Base-by-base conservation (phyloP, 2,797 vertebrate genomes). In the Enteromius anoplus region DNA sequence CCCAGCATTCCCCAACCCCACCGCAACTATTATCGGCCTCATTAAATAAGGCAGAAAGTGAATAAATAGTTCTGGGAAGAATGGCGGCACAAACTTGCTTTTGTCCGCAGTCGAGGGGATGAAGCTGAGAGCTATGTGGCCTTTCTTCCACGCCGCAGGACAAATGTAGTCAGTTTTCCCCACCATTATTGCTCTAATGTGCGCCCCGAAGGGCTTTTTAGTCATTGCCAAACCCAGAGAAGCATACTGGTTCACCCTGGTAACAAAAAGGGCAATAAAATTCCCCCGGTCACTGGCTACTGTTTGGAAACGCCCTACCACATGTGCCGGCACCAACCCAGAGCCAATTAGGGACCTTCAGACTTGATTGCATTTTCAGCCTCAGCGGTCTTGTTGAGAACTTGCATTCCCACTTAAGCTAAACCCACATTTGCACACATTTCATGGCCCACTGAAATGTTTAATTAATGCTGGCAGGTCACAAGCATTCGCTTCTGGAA, bases 111-210 rank as follows among this genome's bases (percentile, higher is more conserved):
- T 78, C 26, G 34, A 70, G 21, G 29, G 51, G 53, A 83, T 26
- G 51, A 55, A 62, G 75, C 51, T 62, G 72, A 78, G 81, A 83
- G 75, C 75, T 62, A 40, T 71, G 73, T 60, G 21, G 75, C 75
- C 81, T 83, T 83, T 83, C 81, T 70, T 69, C 51, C 65, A 77
- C 9, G 37, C 81, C 37, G 21, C 65, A 62, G 81, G 81, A 83
- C 32, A 71, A 83, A 83, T 75, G 71, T 82, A 82, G 72, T 76
- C 72, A 82, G 72, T 82, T 82, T 82, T 82, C 81, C 62, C 60
- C 72, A 65, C 47, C 62, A 68, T 82, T 82, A 82, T 53, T 64
- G 69, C 75, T 51, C 69, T 81, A 71, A 78, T 68, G 37, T 60
- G 51, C 9, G 12, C 75, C 81, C 62, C 40, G 9, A 78, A 77